These are phyloP conservation scores for Phylloscopus trochiloides DNA, from an alignment of 2,113 vertebrate species.

Conservation along the genomic window DNA sequence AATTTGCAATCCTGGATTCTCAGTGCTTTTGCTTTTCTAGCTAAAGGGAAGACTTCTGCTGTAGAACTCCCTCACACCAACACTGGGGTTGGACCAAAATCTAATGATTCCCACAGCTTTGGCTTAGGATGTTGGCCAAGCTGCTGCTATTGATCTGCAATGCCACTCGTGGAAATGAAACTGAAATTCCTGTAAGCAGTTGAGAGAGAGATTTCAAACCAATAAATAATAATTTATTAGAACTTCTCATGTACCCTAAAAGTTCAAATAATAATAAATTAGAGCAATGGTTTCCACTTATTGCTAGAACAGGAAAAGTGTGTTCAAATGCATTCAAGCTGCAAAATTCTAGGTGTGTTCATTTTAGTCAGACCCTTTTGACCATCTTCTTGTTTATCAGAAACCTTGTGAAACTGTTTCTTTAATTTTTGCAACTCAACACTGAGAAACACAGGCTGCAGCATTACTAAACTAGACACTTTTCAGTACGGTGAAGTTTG, in stretches of 20 bases:
- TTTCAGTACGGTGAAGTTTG: neutral
- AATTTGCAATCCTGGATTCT: neutral
- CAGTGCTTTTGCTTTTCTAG: neutral
- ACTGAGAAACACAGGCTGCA: neutral
- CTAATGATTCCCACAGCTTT: neutral
- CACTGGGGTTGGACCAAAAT: neutral
- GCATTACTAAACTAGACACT: neutral
- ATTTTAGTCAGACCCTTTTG: neutral
- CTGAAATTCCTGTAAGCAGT: neutral
- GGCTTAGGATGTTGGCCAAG: neutral
- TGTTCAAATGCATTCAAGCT: neutral
- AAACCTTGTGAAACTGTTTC: neutral
- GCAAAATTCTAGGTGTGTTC: neutral
- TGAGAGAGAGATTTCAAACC: neutral
- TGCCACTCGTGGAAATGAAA: neutral
- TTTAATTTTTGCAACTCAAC: neutral
- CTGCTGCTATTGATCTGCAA: neutral
- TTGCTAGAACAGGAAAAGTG: fast-evolving
- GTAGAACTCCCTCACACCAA: neutral
- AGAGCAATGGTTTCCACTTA: neutral
- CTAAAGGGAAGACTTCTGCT: neutral
- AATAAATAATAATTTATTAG: neutral
- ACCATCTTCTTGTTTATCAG: neutral
- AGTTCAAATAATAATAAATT: neutral
- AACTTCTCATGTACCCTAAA: neutral